Percentiles rank a stretch among this genome's conserved stretches.
phyloP scores from a whole-genome alignment of 2,797 vertebrate species.

The Taenioides sp. region DNA sequence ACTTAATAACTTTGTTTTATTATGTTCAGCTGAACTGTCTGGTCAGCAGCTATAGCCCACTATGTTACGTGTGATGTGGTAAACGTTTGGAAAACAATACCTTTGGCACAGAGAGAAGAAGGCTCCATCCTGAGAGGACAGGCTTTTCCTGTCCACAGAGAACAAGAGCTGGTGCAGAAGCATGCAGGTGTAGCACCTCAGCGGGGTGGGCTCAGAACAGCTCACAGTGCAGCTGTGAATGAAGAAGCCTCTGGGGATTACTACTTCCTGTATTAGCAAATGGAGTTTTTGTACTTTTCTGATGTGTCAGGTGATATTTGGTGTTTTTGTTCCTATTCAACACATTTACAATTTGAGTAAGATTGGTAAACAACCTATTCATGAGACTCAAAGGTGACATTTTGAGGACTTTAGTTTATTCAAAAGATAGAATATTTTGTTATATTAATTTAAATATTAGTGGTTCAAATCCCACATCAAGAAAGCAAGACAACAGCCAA shows the following conservation, averaged over 20 bases:
- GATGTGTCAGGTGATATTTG: background rate
- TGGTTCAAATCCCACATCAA: too few relatives aligned
- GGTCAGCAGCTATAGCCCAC: background rate
- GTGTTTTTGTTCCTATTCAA: background rate
- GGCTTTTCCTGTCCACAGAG: constrained; percentile 52
- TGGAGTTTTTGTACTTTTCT: constrained; percentile 6
- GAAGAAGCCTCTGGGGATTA: constrained; percentile 37
- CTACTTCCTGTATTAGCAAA: constrained; percentile 38
- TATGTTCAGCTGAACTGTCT: background rate
- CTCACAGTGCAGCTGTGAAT: constrained; percentile 48
- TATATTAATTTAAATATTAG: background rate
- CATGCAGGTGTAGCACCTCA: constrained; percentile 49
- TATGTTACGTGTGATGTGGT: background rate
- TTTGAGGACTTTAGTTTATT: background rate
- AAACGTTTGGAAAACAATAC: constrained; percentile 5
- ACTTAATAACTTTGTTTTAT: background rate
- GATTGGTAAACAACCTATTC: background rate
- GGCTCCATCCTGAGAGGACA: constrained; percentile 60
- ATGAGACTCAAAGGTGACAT: background rate
- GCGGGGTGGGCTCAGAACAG: constrained; percentile 43
- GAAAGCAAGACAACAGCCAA: too few relatives aligned
- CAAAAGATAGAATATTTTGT: background rate
- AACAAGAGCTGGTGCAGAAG: constrained; percentile 41
- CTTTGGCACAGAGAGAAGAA: constrained; percentile 12
- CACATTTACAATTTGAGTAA: background rate